phyloP scores from a whole-genome alignment of 2,888 invertebrate genomes.

The Tillus elongatus region DNA sequence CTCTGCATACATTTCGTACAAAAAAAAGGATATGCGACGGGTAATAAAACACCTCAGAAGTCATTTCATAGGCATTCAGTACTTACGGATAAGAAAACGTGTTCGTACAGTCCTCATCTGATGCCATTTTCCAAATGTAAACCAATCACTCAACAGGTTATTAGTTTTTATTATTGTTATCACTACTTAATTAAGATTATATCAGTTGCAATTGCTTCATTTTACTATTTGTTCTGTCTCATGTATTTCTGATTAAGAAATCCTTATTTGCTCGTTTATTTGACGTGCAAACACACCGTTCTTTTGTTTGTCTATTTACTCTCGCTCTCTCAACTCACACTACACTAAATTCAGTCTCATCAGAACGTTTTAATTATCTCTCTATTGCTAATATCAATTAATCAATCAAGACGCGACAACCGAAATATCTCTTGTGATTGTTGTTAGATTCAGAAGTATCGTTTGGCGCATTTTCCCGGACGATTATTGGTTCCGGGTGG shows the following conservation, averaged over 20 bases:
- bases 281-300: slow-evolving; percentile 19
- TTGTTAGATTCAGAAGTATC: no score
- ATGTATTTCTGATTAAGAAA: slow-evolving; percentile 21
- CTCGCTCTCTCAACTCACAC: slow-evolving; percentile 16
- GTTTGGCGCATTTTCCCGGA: no score
- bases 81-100: slow-evolving; percentile 40
- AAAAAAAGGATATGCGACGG: no score
- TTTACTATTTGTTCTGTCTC: slow-evolving; percentile 11
- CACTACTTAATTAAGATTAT: slow-evolving; percentile 21
- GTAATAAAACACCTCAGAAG: no score
- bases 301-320: slow-evolving; percentile 15
- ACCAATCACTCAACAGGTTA: slow-evolving; percentile 18
- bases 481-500: no score
- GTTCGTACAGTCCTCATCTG: slow-evolving; percentile 41
- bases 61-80: no score
- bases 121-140: slow-evolving; percentile 34
- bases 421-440: no score
- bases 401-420: background rate
- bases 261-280: slow-evolving; percentile 21
- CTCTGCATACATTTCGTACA: no score
- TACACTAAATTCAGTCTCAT: slow-evolving; percentile 5
- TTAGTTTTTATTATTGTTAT: slow-evolving; percentile 14
- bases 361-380: no score
- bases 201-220: slow-evolving; percentile 27
- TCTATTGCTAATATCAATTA: background rate